Conservation (phyloP, 2,113 vertebrate genomes). For the Brachyhypopomus occidentalis region DNA sequence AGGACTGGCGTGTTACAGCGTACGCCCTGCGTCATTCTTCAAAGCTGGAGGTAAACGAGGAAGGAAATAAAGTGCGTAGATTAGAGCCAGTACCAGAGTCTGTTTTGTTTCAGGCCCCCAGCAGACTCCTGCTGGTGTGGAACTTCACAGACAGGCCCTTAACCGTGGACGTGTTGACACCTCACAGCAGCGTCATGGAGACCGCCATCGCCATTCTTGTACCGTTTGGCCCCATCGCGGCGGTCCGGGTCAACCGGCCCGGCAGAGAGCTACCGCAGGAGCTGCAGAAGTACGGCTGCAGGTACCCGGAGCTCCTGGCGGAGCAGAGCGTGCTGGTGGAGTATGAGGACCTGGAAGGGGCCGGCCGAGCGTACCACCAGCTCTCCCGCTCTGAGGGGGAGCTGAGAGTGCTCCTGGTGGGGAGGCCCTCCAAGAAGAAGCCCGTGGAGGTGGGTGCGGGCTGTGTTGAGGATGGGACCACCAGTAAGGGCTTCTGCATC, state of each 20-base stretch:
- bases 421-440: conserved; percentile 53
- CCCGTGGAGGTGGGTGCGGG: neutral
- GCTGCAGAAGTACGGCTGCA: conserved; percentile 54
- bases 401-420: conserved; percentile 51
- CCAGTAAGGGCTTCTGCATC: conserved; percentile 27
- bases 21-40: conserved; percentile 52
- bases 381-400: conserved; percentile 40
- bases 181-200: conserved; percentile 49
- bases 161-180: neutral
- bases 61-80: conserved; percentile 59
- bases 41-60: conserved; percentile 57
- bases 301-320: conserved; percentile 55
- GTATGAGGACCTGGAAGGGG: conserved; percentile 58
- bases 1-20: conserved; percentile 59
- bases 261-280: conserved; percentile 57
- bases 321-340: conserved; percentile 60
- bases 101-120: conserved; percentile 54
- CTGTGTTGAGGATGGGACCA: conserved; percentile 32
- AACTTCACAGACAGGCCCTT: conserved; percentile 42
- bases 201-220: conserved; percentile 52
- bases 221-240: conserved; percentile 57
- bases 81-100: conserved; percentile 51
- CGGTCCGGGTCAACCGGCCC: conserved; percentile 52
- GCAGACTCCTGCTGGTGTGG: conserved; percentile 55
- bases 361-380: conserved; percentile 53